A percentile compares a stretch with the other conserved stretches of the same genome.
These are phyloP conservation scores for Actenoides lindsayi DNA, from an alignment of 2,113 vertebrate species.

Conservation along the genomic window DNA sequence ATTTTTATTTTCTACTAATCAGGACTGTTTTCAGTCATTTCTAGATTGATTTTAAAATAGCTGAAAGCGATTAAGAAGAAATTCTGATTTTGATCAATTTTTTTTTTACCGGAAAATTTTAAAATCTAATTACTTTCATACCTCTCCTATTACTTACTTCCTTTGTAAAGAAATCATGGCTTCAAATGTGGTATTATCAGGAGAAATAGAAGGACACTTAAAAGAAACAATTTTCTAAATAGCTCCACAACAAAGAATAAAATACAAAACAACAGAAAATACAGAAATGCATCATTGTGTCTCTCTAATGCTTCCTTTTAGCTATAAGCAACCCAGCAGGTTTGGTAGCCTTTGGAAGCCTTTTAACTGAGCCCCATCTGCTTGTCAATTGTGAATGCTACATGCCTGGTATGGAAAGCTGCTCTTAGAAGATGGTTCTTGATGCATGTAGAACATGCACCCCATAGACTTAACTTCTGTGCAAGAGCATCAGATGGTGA, in stretches of 20 bases:
- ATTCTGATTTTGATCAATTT: not conserved
- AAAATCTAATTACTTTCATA: not conserved
- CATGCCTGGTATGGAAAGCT: not conserved
- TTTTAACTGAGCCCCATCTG: conserved; percentile 3
- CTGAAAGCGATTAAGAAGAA: not conserved
- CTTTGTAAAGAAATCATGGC: not conserved
- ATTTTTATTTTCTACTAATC: not conserved
- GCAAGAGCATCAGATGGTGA: not conserved
- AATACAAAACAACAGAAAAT: not conserved
- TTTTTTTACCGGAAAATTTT: not conserved
- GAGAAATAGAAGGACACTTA: not conserved
- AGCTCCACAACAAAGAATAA: not conserved
- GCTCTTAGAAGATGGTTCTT: not conserved
- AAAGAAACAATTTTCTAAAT: not conserved
- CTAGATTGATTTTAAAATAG: not conserved
- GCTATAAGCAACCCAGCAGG: not conserved
- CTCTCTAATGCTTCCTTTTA: not conserved
- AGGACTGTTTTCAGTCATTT: not conserved
- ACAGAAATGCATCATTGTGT: not conserved
- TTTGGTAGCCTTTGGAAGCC: not conserved
- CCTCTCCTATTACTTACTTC: not conserved
- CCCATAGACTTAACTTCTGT: not conserved
- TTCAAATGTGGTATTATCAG: not conserved
- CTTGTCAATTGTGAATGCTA: not conserved
- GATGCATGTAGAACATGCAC: not conserved